Evolutionary conservation across 35 echinoderm and acorn worm genomes (phyloP), one percentile per base, ranked within the genome.

Genomic region (Diadema setosum): DNA sequence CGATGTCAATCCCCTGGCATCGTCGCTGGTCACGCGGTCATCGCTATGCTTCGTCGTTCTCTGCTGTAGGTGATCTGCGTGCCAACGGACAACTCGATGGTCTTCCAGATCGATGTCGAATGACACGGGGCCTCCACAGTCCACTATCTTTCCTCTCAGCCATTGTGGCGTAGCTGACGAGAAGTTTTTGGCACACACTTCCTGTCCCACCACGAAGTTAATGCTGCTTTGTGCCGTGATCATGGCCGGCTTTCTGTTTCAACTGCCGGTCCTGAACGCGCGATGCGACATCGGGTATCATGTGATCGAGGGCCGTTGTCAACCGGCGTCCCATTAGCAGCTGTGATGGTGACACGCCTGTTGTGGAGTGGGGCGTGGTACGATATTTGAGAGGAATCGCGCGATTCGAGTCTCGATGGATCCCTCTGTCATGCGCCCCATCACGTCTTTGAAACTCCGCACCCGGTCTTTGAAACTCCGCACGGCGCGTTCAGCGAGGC

Each of bases 301-400:
- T 32, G 14, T 39, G 7, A 56, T 69, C 36, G 25, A 80, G 49
- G 48, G 41, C 67, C 4, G 67, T 44, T 33, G 18, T 29, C 24
- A 80, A 16, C 58, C 20, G 39, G 27, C 70, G 49, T 15, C 48
- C 15, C 40, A 88, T 78, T 70, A 80, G 69, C 30, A 88, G 46
- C 16, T 27, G 20, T 5, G 86, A 5, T 11, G 69, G 86, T 27
- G 29, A 48, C 18, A 55, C 25, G 3, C 45, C 46, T 56, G 70
- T 88, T 3, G 39, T 88, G 24, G 43, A 18, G 40, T 88, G 42
- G 16, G 2, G 69, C 46, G 70, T 75, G n/a, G 58, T 88, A n/a
- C 86, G 65, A 67, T 88, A 88, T 26, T 75, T 48, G 26, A 81
- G 41, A 88, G 45, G 34, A 80, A 80, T 59, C 86, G 37, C 37